Evolutionary conservation across 2,888 invertebrate genomes (phyloP).

Genomic region (Brachyptera risi): DNA sequence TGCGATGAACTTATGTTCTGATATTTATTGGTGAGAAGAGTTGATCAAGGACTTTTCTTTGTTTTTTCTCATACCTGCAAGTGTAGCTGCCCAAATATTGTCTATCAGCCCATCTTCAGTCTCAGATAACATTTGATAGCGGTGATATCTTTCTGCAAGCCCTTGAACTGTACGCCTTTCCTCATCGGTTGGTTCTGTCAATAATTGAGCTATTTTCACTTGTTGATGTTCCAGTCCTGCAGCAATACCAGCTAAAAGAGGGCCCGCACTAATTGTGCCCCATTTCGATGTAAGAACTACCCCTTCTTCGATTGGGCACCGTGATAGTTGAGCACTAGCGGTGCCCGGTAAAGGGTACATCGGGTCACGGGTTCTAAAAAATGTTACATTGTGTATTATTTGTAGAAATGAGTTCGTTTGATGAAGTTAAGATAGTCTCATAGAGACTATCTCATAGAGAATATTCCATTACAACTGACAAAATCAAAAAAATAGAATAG

Average conservation of each 20-base stretch:
- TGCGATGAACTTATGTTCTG: no score
- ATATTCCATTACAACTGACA: no score
- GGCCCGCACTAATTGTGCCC: constrained; percentile 55
- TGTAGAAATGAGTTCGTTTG: neutral
- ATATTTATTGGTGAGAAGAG: no score
- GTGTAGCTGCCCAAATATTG: constrained; percentile 28
- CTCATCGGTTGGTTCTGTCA: neutral
- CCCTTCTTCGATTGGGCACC: constrained; percentile 63
- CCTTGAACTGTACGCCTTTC: neutral
- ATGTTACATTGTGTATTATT: no score
- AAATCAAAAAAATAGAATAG: no score
- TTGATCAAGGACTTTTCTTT: no score
- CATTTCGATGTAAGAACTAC: constrained; percentile 59
- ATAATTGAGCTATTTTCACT: constrained; percentile 39
- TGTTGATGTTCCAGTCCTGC: constrained; percentile 57
- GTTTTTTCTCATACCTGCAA: constrained; percentile 28
- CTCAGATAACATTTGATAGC: neutral
- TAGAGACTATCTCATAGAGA: no score
- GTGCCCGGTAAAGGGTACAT: no score
- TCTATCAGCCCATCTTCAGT: constrained; percentile 1
- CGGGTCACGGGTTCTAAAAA: no score
- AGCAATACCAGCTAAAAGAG: constrained; percentile 44
- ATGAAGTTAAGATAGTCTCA: neutral
- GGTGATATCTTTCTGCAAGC: neutral
- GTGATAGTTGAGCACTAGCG: constrained; percentile 26